Base-by-base conservation (phyloP, 2,888 invertebrate species). In the Julus scandinavius region DNA sequence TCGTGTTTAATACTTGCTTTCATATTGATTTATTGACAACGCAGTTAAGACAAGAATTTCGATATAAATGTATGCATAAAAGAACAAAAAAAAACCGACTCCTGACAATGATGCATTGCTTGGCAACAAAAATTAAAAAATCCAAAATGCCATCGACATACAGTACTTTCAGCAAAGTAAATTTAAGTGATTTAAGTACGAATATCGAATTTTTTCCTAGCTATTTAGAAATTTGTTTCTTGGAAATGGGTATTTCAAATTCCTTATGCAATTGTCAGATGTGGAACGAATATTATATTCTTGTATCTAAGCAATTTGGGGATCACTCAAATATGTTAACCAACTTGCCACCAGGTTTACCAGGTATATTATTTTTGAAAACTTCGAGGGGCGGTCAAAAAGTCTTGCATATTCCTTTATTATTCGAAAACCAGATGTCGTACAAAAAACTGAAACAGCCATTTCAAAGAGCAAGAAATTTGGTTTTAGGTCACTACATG, bases 21-120 rank as follows among this genome's bases (percentile, higher is more conserved):
- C 63, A 20, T 63, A 63, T 63, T 63, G 63, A 63, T 63, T 63
- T 20, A 63, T 63, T 7, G 1, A 63, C 20, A 20, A 63, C 0
- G 63, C 63, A 63, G 63, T 63, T 63, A 63, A 63, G 63, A 63
- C 63, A 20, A 63, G 17, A 54, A 63, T 63, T 63, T 63, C 17
- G 63, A n/a, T 63, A 63, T 20, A 63, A 63, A 63, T 63, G 20
- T 2, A 63, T 20, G 7, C 63, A 20, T 20, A 20, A 5, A 63
- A 63, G 17, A 63, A 29, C 29, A 29, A 13, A 17, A n/a, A 63
- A n/a, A 63, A n/a, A 63, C 20, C 3, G 17, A 63, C 63, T n/a
- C 9, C 17, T 17, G 63, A 63, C n/a, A 63, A 63, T 20, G n/a
- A 63, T 20, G 20, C 63, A 63, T 63, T 63, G 63, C 63, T 63